These are phyloP conservation scores for Copsychus sechellarum DNA, from an alignment of 2,113 vertebrate genomes.

Conservation along the genomic window DNA sequence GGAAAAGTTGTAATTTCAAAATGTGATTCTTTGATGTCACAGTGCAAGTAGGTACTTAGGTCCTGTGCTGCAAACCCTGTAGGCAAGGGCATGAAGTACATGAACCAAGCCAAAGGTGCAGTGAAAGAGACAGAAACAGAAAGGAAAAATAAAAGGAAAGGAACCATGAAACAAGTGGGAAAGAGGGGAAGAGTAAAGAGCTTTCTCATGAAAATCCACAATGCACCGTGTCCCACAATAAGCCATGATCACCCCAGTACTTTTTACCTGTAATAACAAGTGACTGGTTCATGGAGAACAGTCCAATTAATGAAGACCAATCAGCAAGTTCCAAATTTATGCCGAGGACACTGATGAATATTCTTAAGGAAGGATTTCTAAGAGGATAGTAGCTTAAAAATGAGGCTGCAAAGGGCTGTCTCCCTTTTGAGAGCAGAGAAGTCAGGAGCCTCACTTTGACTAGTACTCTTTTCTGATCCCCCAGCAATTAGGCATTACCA, in stretches of 20 bases:
- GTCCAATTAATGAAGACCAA: background rate
- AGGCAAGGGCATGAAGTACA: background rate
- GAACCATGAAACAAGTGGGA: background rate
- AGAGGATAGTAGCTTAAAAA: background rate
- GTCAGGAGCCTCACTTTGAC: background rate
- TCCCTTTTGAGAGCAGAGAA: background rate
- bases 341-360: background rate
- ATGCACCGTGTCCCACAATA: background rate
- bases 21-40: background rate
- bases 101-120: background rate
- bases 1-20: conserved; percentile 36
- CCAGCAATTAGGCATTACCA: background rate
- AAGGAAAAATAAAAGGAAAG: background rate
- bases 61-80: background rate
- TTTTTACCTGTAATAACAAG: background rate
- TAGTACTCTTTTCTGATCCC: background rate
- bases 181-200: background rate
- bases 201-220: background rate
- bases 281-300: background rate
- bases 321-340: background rate
- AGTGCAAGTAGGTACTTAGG: background rate
- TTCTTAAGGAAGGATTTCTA: background rate
- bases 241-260: background rate
- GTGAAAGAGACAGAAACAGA: background rate
- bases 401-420: background rate